Conservation (phyloP, 2,888 invertebrate species). For the Drosophila birchii region DNA sequence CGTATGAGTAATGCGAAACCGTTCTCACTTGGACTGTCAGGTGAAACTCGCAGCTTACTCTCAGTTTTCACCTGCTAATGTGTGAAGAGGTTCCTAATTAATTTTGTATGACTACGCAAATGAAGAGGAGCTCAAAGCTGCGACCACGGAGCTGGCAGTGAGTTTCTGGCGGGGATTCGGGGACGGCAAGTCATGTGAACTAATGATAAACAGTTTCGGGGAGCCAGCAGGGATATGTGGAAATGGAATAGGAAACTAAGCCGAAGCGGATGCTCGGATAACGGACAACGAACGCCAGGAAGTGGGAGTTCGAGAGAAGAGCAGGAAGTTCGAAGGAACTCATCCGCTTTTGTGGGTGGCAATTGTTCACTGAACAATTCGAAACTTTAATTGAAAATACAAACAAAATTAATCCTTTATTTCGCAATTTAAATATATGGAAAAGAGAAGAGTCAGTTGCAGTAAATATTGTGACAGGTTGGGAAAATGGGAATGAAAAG, state of each 20-base stretch:
- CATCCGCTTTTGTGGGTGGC: slow-evolving; percentile 1
- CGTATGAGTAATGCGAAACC: slow-evolving; percentile 36
- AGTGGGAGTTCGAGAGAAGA: slow-evolving; percentile 2
- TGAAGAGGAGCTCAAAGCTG: slow-evolving; percentile 11
- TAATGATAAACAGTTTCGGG: slow-evolving; percentile 48
- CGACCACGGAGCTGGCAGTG: not conserved
- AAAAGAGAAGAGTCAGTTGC: not conserved
- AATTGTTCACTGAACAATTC: slow-evolving; percentile 6
- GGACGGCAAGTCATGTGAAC: slow-evolving; percentile 49
- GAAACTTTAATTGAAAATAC: slow-evolving; percentile 26
- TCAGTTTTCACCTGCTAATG: slow-evolving; percentile 32
- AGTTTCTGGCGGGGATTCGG: slow-evolving; percentile 6
- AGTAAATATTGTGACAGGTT: not conserved
- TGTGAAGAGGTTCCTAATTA: slow-evolving; percentile 32
- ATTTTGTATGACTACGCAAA: slow-evolving; percentile 43
- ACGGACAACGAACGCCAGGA: slow-evolving; percentile 19
- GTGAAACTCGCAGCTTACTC: not conserved
- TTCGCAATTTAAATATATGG: not conserved
- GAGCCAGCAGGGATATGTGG: not conserved
- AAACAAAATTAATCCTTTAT: slow-evolving; percentile 4
- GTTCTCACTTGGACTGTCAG: not conserved
- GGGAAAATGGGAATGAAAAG: not conserved
- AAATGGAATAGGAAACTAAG: slow-evolving; percentile 30
- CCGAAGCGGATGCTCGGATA: slow-evolving; percentile 38
- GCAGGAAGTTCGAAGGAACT: not conserved